Evolutionary conservation across 2,888 invertebrate species (phyloP), one percentile per base, ranked within the genome.

Genomic region (Branchellion lobata): DNA sequence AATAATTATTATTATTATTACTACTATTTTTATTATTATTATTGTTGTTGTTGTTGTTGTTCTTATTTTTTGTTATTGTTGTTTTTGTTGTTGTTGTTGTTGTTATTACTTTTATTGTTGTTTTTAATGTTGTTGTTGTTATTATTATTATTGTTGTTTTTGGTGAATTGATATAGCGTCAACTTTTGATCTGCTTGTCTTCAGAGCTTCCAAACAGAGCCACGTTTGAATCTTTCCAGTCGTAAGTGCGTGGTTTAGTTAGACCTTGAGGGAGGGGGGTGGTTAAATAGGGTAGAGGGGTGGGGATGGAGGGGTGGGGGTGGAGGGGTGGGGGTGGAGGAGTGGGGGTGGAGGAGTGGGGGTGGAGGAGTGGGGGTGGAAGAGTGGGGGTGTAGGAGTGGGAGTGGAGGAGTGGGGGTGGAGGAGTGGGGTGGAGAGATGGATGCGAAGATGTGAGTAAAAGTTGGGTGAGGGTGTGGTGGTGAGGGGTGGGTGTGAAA

Each of bases 161-260:
- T 47, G 18, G 18, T 14, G 18, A 47, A 47, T 14, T 14, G 8
- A 47, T 47, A 47, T 47, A 57, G 14, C 61, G n/a, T n/a, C 21
- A 57, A n/a, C 87, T 86, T 84, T 87, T 87, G 79, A 87, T 86
- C 79, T 85, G 82, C 73, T 85, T 84, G 36, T 87, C 87, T 8
- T 84, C 84, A 83, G 86, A 85, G 14, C 86, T 85, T 69, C 87
- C 87, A 82, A 87, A 86, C 78, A 86, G 79, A 57, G 86, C 86
- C 83, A 87, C 83, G 83, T 87, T 87, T 81, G 85, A 84, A 82
- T 87, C 86, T 83, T 86, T 86, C 87, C 87, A 87, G 85, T 86
- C 85, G 84, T 87, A 87, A 74, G 86, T 85, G 84, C 86, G 86
- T 24, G 85, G 84, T 84, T 86, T 87, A 2, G 79, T 79, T 21